Percentiles rank a stretch among this genome's conserved stretches.
Conservation (phyloP, 1,140 invertebrate genomes). For the Caenorhabditis inopinata region DNA sequence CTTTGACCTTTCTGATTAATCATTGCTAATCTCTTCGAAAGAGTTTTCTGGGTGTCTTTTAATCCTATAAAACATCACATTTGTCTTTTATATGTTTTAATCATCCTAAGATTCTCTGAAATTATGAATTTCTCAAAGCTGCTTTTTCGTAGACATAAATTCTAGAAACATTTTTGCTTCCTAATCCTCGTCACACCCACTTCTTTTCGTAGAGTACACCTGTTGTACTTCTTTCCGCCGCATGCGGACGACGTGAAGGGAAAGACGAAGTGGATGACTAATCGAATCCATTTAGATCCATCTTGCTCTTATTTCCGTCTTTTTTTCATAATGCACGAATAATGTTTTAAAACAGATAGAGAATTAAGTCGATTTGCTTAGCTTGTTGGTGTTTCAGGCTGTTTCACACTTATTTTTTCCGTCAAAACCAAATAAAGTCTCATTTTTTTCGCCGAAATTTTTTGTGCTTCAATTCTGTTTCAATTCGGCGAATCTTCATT, state of each 20-base stretch:
- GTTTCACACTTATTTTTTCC: no score
- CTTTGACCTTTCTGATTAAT: not conserved
- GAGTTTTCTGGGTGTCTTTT: conserved; percentile 5
- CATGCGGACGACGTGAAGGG: not conserved
- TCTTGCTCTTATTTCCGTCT: not conserved
- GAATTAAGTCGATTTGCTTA: no score
- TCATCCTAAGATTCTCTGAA: no score
- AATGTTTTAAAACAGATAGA: no score
- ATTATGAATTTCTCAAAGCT: no score
- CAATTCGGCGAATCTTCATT: not conserved
- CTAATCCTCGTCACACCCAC: not conserved
- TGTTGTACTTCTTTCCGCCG: not conserved
- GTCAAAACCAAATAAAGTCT: no score
- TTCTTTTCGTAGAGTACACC: not conserved
- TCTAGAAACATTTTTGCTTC: not conserved
- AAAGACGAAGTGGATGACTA: not conserved
- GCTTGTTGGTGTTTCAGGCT: no score
- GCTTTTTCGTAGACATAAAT: not conserved
- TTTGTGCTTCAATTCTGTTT: not conserved
- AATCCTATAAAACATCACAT: not conserved
- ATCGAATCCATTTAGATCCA: not conserved
- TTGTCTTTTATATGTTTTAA: no score
- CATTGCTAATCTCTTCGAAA: not conserved
- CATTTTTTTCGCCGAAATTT: not conserved
- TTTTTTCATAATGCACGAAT: no score